Conservation (phyloP, 2,888 invertebrate species). For the Onchidella celtica region DNA sequence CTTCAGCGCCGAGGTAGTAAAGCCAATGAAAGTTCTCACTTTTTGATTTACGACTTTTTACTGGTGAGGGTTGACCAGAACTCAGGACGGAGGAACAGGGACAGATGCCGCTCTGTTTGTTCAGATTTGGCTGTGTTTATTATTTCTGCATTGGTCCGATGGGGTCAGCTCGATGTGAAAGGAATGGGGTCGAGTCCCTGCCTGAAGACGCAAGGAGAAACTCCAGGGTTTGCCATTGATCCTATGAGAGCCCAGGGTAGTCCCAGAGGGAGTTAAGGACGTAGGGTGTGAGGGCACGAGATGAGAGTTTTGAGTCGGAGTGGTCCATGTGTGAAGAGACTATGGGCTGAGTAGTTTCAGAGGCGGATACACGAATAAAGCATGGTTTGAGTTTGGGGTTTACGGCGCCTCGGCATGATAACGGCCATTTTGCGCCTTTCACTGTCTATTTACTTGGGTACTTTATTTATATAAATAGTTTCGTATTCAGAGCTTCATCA, state of each 20-base stretch:
- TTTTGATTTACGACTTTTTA: too few relatives aligned
- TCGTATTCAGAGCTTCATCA: too few relatives aligned
- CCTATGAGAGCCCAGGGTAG: not conserved
- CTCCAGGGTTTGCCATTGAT: not conserved
- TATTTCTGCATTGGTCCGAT: not conserved
- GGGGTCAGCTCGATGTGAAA: slow-evolving; percentile 6
- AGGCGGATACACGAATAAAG: too few relatives aligned
- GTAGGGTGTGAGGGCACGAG: not conserved
- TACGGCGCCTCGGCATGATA: too few relatives aligned
- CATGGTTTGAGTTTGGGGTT: too few relatives aligned
- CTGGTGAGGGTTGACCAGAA: not conserved
- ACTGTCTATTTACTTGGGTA: too few relatives aligned
- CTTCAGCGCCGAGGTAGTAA: too few relatives aligned
- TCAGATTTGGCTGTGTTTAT: not conserved
- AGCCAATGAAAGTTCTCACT: too few relatives aligned
- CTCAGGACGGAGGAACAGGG: not conserved
- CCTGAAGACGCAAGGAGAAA: not conserved
- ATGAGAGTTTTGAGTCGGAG: not conserved
- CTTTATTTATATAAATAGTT: too few relatives aligned
- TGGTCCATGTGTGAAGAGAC: too few relatives aligned
- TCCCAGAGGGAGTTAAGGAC: not conserved
- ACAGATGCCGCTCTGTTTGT: slow-evolving; percentile 14
- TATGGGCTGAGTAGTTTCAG: not conserved
- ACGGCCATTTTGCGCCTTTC: too few relatives aligned
- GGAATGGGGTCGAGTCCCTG: not conserved